Base-by-base conservation (phyloP, 2,113 vertebrate species). In the Zootoca vivipara region DNA sequence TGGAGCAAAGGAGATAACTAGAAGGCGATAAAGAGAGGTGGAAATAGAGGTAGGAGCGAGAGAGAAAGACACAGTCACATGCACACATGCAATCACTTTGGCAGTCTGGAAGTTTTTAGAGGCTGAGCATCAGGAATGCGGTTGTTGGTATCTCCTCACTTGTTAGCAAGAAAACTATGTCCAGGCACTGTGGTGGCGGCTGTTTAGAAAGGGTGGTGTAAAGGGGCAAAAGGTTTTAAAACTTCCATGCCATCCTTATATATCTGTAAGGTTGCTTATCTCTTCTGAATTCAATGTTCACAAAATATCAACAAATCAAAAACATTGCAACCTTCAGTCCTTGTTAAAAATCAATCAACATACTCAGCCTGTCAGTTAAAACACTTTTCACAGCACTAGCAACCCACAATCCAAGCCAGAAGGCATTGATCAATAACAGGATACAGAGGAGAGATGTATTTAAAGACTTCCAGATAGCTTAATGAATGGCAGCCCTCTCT, bases 1-100 rank as follows among this genome's bases (percentile, higher is more conserved):
- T 0, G 79, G n/a, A 1, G 0, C 15, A 69, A 64, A 64, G 1
- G 65, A 22, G 16, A 83, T 46, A 28, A 18, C 26, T 46, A 28
- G 16, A 74, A n/a, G 30, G 20, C 7, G 30, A 38, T n/a, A 20
- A 24, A 58, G 40, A 56, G 16, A 15, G 20, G 42, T 26, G 42
- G 10, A 58, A 3, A 30, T 56, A 13, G n/a, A 46, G 56, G 52
- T 28, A 7, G 65, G 20, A 18, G 42, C 28, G 33, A n/a, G 46
- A 84, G 70, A 24, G 33, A 20, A n/a, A 73, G 52, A 33, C 26
- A 56, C 24, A 52, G 67, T 40, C 80, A 83, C 46, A 5, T 3
- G 10, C 52, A 62, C 8, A 62, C 58, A 62, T 4, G 8, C 18
- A 56, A 52, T 18, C 30, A 46, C 38, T 7, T 16, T 79, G 78